Evolutionary conservation across 2,797 vertebrate species (phyloP), one percentile per base, ranked within the genome.

Genomic region (Tragelaphus oryx): DNA sequence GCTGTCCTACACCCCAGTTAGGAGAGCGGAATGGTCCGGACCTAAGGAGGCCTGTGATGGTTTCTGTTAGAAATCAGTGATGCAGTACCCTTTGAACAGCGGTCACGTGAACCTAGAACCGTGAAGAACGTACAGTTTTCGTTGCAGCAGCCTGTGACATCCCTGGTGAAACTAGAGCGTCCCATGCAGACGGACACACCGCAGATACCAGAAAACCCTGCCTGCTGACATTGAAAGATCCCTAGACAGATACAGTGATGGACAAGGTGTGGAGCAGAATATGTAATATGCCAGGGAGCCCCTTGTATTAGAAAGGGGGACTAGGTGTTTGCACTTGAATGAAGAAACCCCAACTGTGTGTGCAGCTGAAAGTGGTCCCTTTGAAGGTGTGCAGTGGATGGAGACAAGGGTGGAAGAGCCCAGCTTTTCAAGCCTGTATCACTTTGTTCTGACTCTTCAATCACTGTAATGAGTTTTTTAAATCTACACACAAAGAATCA

Each of bases 61-160:
- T 17, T 20, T 62, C 81, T 55, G 16, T 54, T 8, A 18, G 76
- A 28, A 50, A 13, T 26, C 48, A 9, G 2, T 24, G 26, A 2
- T 0, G 4, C 5, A 2, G 0, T 4, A 16, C 41, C 26, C 4
- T 33, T 26, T 20, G n/a, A 84, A 20, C 24, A 54, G 55, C 1
- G 3, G 18, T 50, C 44, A 20, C 10, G 10, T 26, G 13, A 22
- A 3, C 74, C 28, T 57, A 48, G 87, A 78, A 71, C 62, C 14
- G 4, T 0, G 37, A 44, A 33, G 62, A 44, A 6, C 0, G 4
- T 2, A 1, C 6, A 1, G 50, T 50, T 60, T 22, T 37, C 50
- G 0, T 6, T 12, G 46, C 44, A 17, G 22, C 8, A 33, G 14
- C 30, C 18, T 33, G 26, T 33, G 41, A 57, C 30, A 3, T 14